Base-by-base conservation (phyloP, 2,113 vertebrate genomes). In the Eublepharis macularius region DNA sequence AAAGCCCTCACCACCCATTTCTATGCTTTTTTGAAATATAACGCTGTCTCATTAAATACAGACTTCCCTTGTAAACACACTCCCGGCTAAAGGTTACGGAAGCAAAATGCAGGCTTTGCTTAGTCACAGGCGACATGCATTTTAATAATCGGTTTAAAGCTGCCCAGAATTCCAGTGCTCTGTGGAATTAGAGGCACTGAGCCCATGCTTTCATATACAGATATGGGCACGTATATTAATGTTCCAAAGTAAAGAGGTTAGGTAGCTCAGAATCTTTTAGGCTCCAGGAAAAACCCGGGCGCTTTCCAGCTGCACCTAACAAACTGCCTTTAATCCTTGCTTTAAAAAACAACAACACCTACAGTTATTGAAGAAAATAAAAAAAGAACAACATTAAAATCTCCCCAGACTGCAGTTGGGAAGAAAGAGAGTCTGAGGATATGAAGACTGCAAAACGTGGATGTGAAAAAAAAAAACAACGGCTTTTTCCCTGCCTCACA, bases 141-240 rank as follows among this genome's bases (percentile, higher is more conserved):
- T 80, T 80, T 86, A 86, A 86, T 86, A 80, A 65, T 63, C 68
- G 60, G 69, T 36, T 74, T 74, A 80, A 86, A 80, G 76, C 84
- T 63, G 39, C 54, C 69, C 69, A 39, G 80, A 72, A 73, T 63
- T 77, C n/a, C 63, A 60, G 51, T n/a, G 63, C 84, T 80, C 73
- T 60, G 76, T 39, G 80, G 77, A 74, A 80, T 80, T 29, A 63
- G 41, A 47, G 77, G 32, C 69, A 69, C 65, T 24, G 29, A 80
- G 43, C 69, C 76, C 63, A 41, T 19, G 41, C 76, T 74, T 65
- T 73, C 5, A 68, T 41, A 79, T 73, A 36, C 84, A 74, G 68
- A 73, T 65, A 41, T 36, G 54, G 69, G 77, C 84, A 80, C 49
- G 80, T 45, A 74, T 49, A 74, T 49, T 72, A 45, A 39, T 4